Base-by-base conservation (phyloP, 2,888 invertebrate species). In the Diplazon laetatorius region DNA sequence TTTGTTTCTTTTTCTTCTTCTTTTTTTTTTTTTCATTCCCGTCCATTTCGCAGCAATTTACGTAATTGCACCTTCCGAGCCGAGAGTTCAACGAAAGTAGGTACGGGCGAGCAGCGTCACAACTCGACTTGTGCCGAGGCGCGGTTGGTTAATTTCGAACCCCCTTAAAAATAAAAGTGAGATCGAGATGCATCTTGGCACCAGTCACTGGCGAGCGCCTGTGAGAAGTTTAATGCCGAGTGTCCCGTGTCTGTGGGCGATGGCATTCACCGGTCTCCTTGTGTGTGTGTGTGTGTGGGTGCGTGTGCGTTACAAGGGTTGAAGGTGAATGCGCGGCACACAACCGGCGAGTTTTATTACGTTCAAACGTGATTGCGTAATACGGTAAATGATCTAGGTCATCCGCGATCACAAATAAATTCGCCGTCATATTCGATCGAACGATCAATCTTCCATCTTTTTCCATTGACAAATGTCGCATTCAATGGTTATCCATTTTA, bases 111-210 rank as follows among this genome's bases (percentile, higher is more conserved):
- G 60, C 48, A 46, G 25, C 37, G 48, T 25, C 30, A 16, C 59
- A 42, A 60, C 68, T 60, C 25, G 25, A 25, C 16, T 59, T n/a
- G 44, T 2, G 66, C 16, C 16, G n/a, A 50, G 48, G 18, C 48
- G 57, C 16, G 20, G 20, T 30, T 42, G 66, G 44, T 68, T 74
- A 68, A 74, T 68, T 74, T 60, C n/a, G 60, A 65, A 60, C 50
- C 59, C 59, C 59, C 60, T 60, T 59, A 73, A 65, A 65, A 65
- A 72, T 73, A 60, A 74, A 74, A 68, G 60, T 60, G 48, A 37
- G 39, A 59, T 44, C 60, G 39, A 52, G 37, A 25, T 16, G 25
- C 50, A 22, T 42, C 42, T 52, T 30, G 66, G 52, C 71, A 63
- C 25, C 60, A 42, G 39, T 62, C 52, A 42, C 39, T 39, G 20